These are phyloP conservation scores for Pandemis cinnamomeana DNA, from an alignment of 2,888 invertebrate genomes.

Conservation along the genomic window DNA sequence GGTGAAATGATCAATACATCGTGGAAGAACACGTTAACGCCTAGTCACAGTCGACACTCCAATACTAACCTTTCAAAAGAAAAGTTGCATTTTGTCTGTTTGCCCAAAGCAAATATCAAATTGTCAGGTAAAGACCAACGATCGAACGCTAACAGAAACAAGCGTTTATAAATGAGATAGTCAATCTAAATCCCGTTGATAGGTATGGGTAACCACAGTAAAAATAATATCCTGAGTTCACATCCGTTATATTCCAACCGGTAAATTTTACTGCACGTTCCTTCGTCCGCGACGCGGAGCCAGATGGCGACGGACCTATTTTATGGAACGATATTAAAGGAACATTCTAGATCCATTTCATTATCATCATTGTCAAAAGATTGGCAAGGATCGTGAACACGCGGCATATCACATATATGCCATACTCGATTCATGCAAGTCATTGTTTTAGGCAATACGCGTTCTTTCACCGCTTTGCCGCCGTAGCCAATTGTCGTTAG, in stretches of 20 bases:
- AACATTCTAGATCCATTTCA: conserved; percentile 11
- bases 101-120: no score
- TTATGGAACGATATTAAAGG: conserved; percentile 17
- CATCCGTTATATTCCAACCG: conserved; percentile 5
- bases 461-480: conserved; percentile 10
- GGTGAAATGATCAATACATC: conserved; percentile 11
- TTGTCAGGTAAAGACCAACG: no score
- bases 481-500: conserved; percentile 17
- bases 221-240: conserved; percentile 2
- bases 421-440: not conserved
- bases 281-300: conserved; percentile 12
- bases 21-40: conserved; percentile 11
- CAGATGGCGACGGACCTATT: conserved; percentile 13
- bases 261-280: conserved; percentile 2
- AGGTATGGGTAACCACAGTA: not conserved
- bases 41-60: not conserved
- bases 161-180: no score
- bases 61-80: no score
- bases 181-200: conserved; percentile 21
- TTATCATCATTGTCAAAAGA: not conserved
- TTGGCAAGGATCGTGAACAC: not conserved
- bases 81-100: no score
- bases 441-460: conserved; percentile 10
- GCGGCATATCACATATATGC: not conserved
- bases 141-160: no score